A percentile compares a stretch with the other conserved stretches of the same genome.
Evolutionary conservation across 2,888 invertebrate genomes (phyloP).

Genomic region (Pyrochroa serraticornis): DNA sequence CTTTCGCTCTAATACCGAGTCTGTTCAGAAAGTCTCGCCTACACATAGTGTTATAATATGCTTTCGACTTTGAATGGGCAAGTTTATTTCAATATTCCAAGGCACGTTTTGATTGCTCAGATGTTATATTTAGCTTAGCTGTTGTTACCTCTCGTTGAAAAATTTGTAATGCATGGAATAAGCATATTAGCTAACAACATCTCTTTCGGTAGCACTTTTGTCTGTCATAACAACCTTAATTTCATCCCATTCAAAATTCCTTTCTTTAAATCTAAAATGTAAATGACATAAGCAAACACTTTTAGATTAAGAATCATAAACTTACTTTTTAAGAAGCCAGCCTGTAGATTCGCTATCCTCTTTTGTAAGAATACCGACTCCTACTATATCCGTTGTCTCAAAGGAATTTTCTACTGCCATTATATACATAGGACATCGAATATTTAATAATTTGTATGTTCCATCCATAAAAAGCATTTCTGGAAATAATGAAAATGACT

Average conservation of each 20-base stretch:
- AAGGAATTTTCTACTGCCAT: background rate
- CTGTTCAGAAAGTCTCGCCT: too few species aligned
- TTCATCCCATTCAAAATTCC: background rate
- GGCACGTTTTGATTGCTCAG: too few species aligned
- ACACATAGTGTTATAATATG: too few species aligned
- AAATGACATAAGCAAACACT: background rate
- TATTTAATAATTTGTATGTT: background rate
- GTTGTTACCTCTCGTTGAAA: too few species aligned
- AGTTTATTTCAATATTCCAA: too few species aligned
- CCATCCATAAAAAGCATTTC: constrained; percentile 5
- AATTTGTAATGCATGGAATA: too few species aligned
- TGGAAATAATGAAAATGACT: constrained; percentile 21
- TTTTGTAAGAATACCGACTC: background rate
- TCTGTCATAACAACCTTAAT: background rate
- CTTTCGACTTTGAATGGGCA: too few species aligned
- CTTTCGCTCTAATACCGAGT: too few species aligned
- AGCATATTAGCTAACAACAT: too few species aligned
- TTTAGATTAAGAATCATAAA: background rate
- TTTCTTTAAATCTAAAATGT: constrained; percentile 1
- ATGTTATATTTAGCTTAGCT: too few species aligned
- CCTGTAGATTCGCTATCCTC: background rate
- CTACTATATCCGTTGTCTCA: background rate
- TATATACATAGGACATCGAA: background rate
- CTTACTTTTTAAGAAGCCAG: background rate
- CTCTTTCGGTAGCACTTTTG: constrained; percentile 5